Base-by-base conservation (phyloP, 1,140 invertebrate genomes). In the Heliconius hewitsoni region DNA sequence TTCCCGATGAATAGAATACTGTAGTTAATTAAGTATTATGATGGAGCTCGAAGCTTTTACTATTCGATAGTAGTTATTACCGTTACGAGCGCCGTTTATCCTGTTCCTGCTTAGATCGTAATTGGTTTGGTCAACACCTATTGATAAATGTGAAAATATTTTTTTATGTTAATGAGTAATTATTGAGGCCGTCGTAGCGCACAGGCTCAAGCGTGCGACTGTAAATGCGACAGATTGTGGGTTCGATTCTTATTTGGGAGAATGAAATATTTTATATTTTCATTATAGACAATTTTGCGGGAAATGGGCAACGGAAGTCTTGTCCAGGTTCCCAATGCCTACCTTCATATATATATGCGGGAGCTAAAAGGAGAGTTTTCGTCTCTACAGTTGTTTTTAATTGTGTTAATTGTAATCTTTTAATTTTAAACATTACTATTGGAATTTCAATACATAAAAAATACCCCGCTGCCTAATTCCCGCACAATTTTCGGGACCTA, bases 111-210 rank as follows among this genome's bases (percentile, higher is more conserved):
- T 89, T 83, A 89, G 76, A 76, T 92, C 91, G 78, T 92, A 93
- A 85, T 92, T 93, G 39, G 82, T 87, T 8, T 83, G 83, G 39
- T 86, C 83, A 74, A 83, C 71, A 85, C 91, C 91, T 92, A 89
- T 80, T 80, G 78, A 82, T 79, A 16, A 52, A 52, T 52, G 18
- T 52, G 16, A 80, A 55, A 66, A 72, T 19, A 6, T 66, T 60
- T 78, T 16, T 50, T 75, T 72, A 66, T 30, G 27, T 30, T 66
- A 66, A 30, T 66, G 5, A 66, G 0, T 66, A 30, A 30, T 30
- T 13, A 5, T 3, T 4, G 60, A 16, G 60, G 3, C 1, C 9
- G 55, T 66, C 23, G 60, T 30, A 2, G 11, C 3, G 39, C 18
- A 72, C 18, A 1, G 39, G 6, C 1, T 19, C 34, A 2, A 71